These are phyloP conservation scores for Sminthurides bifidus DNA, from an alignment of 1,140 invertebrate genomes.

Conservation along the genomic window DNA sequence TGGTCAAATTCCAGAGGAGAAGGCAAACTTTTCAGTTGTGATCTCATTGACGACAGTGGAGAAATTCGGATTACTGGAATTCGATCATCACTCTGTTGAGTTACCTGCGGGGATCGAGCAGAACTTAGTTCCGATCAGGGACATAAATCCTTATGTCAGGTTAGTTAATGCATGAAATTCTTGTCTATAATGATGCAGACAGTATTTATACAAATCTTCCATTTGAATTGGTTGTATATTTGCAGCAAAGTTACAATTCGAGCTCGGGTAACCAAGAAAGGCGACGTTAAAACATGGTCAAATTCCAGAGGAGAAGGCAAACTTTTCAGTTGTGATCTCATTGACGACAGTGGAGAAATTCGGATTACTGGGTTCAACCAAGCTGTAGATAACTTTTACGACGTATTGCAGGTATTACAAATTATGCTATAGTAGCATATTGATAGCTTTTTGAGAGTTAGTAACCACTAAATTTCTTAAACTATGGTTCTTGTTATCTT, in stretches of 20 bases:
- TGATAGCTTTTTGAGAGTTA: too few relatives aligned
- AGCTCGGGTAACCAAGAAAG: slow-evolving; percentile 74
- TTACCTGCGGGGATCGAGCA: neutral
- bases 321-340: slow-evolving; percentile 80
- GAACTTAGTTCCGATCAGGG: slow-evolving; percentile 19
- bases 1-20: slow-evolving; percentile 87
- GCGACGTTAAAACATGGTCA: slow-evolving; percentile 68
- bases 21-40: slow-evolving; percentile 87
- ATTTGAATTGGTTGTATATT: too few relatives aligned
- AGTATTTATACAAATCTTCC: slow-evolving; percentile 8
- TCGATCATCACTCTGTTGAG: too few relatives aligned
- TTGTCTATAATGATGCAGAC: neutral
- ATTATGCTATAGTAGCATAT: too few relatives aligned
- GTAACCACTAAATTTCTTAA: too few relatives aligned
- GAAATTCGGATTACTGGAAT: slow-evolving; percentile 91
- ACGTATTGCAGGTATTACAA: slow-evolving; percentile 66
- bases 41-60: slow-evolving; percentile 82
- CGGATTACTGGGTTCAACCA: slow-evolving; percentile 83
- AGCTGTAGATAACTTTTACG: slow-evolving; percentile 77
- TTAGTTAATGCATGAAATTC: neutral
- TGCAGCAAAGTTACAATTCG: slow-evolving; percentile 74
- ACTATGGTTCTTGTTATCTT: too few relatives aligned
- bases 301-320: slow-evolving; percentile 86
- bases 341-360: slow-evolving; percentile 90
- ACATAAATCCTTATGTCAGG: slow-evolving; percentile 12